A percentile compares a stretch with the other conserved stretches of the same genome.
phyloP scores from a whole-genome alignment of 2,797 vertebrate genomes.

The Crocidura indochinensis region DNA sequence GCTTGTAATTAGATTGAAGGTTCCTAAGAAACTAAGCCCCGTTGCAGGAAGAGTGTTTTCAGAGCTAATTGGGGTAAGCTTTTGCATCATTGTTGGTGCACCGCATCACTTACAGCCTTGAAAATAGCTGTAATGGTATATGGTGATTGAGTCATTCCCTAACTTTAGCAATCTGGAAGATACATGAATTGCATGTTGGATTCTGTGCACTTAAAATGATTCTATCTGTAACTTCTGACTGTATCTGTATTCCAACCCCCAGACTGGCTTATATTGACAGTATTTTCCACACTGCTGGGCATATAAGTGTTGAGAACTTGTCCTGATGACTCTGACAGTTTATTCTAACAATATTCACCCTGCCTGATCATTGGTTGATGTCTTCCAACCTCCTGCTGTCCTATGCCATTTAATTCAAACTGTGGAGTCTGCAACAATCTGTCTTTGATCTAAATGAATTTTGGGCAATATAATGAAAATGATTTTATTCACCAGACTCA shows the following conservation, averaged over 20 bases:
- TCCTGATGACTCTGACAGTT: constrained; percentile 30
- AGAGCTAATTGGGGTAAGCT: constrained; percentile 90
- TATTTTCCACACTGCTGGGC: constrained; percentile 63
- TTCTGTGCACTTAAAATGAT: constrained; percentile 86
- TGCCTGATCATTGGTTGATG: neutral
- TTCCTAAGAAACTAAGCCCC: constrained; percentile 89
- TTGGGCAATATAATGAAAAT: constrained; percentile 75
- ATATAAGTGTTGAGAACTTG: neutral
- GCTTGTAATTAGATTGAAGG: constrained; percentile 90
- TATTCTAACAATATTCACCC: neutral
- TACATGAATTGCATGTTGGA: constrained; percentile 89
- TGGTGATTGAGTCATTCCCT: constrained; percentile 90
- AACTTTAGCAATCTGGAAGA: constrained; percentile 89
- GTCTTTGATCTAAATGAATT: constrained; percentile 73
- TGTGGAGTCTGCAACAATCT: neutral
- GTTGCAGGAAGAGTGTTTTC: constrained; percentile 87
- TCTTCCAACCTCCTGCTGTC: neutral
- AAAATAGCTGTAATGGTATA: constrained; percentile 91
- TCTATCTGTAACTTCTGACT: constrained; percentile 85
- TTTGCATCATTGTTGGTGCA: constrained; percentile 88
- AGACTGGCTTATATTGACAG: constrained; percentile 76
- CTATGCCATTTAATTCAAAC: neutral
- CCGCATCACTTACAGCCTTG: constrained; percentile 89
- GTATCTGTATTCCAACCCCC: constrained; percentile 82
- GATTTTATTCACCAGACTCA: constrained; percentile 68